Conservation (phyloP, 2,888 invertebrate genomes). For the Apamea epomidion region DNA sequence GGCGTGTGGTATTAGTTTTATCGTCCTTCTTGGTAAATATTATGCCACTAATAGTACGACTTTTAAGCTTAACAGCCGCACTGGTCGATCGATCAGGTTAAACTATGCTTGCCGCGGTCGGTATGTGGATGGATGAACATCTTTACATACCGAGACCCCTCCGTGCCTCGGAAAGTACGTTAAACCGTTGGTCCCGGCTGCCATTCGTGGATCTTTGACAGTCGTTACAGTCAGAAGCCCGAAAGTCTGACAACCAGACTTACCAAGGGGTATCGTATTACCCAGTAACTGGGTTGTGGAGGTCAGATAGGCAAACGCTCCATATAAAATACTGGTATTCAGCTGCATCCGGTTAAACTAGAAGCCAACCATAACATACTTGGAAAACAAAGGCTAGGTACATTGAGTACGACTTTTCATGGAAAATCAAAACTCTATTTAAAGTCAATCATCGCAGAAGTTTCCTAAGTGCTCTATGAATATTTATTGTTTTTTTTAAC, state of each 20-base stretch:
- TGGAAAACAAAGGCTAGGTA: neutral
- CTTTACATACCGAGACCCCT: too few species aligned
- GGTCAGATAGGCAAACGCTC: neutral
- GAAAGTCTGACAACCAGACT: neutral
- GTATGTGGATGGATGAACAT: neutral
- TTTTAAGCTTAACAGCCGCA: too few species aligned
- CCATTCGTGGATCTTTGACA: neutral
- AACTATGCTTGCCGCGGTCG: neutral
- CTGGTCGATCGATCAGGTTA: neutral
- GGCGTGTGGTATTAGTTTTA: neutral
- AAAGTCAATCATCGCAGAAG: neutral
- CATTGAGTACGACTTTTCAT: neutral
- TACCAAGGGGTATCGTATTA: neutral
- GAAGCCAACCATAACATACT: neutral
- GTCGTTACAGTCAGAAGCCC: neutral
- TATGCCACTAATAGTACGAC: neutral
- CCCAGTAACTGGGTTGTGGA: neutral
- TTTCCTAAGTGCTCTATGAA: conserved; percentile 3
- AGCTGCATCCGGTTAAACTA: neutral
- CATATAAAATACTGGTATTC: neutral
- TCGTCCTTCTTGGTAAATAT: neutral
- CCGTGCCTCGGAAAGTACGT: neutral
- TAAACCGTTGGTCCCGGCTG: neutral
- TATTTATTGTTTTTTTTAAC: conserved; percentile 1
- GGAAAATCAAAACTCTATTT: neutral